phyloP scores from a whole-genome alignment of 2,797 vertebrate species.

The Sebastes variabilis region DNA sequence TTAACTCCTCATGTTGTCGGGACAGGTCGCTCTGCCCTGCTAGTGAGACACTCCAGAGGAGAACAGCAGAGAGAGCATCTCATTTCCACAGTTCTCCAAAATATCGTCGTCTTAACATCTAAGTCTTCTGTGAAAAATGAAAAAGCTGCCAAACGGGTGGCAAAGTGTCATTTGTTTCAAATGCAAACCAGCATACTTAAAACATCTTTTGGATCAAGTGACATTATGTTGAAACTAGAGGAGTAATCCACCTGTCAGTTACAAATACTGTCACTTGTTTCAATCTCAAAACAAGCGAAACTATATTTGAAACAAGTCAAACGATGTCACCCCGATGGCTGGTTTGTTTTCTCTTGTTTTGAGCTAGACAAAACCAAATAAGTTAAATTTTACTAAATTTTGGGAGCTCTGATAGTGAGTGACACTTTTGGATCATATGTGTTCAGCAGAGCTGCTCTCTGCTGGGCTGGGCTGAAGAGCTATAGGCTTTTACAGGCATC shows the following conservation, averaged over 20 bases:
- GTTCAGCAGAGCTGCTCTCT: slow-evolving; percentile 33
- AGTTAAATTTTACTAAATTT: slow-evolving; percentile 9
- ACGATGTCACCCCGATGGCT: slow-evolving; percentile 60
- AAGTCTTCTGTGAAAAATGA: slow-evolving; percentile 32
- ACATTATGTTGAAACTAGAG: slow-evolving; percentile 56
- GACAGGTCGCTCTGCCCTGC: slow-evolving; percentile 44
- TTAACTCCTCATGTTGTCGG: slow-evolving; percentile 44
- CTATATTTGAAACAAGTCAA: slow-evolving; percentile 75
- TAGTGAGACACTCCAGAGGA: slow-evolving; percentile 11
- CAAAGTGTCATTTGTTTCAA: slow-evolving; percentile 73
- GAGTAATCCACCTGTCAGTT: slow-evolving; percentile 63
- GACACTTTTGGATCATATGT: slow-evolving; percentile 44
- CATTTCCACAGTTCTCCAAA: slow-evolving; percentile 39
- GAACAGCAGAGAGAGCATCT: slow-evolving; percentile 41
- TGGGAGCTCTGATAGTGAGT: slow-evolving; percentile 8
- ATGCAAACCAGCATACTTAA: slow-evolving; percentile 74
- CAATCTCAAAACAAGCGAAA: slow-evolving; percentile 60
- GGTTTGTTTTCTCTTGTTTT: slow-evolving; percentile 47
- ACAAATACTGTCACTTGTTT: slow-evolving; percentile 63
- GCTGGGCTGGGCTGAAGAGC: slow-evolving; percentile 43
- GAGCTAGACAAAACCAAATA: slow-evolving; percentile 32
- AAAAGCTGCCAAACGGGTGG: slow-evolving; percentile 59
- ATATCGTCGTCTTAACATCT: slow-evolving; percentile 47
- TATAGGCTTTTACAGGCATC: slow-evolving; percentile 62
- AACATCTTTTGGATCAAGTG: slow-evolving; percentile 65